Evolutionary conservation across 2,113 vertebrate genomes (phyloP).

Genomic region (Passerina amoena): DNA sequence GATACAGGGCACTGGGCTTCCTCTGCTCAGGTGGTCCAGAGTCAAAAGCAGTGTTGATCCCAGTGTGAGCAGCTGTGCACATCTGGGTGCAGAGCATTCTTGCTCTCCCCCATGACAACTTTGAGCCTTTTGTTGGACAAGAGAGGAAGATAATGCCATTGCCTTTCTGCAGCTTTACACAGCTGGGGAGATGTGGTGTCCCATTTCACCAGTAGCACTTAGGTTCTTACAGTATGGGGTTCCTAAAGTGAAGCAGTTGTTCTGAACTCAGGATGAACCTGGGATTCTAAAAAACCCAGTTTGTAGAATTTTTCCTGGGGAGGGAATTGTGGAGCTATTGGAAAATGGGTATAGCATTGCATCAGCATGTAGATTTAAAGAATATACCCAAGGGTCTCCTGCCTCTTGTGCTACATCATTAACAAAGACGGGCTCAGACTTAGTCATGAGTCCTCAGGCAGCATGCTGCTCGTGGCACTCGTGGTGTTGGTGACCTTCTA

Average conservation of each 20-base stretch:
- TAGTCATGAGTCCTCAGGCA: neutral
- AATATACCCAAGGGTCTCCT: neutral
- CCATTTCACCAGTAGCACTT: neutral
- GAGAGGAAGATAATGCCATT: neutral
- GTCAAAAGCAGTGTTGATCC: neutral
- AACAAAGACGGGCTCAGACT: neutral
- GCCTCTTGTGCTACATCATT: neutral
- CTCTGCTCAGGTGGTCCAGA: neutral
- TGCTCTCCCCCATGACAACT: accelerated
- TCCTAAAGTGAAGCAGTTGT: neutral
- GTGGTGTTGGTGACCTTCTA: neutral
- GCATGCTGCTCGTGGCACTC: neutral
- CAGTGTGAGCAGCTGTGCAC: neutral
- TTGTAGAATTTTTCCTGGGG: neutral
- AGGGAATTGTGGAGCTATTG: neutral
- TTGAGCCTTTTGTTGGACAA: neutral
- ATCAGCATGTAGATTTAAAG: neutral
- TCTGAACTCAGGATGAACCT: neutral
- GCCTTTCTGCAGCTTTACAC: neutral
- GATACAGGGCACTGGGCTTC: neutral
- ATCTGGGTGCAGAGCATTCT: neutral
- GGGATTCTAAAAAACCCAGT: neutral
- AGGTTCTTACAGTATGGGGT: neutral
- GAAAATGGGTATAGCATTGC: neutral
- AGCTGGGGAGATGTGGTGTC: neutral